Conservation (phyloP, 2,113 vertebrate species). For the Leucopsar rothschildi region DNA sequence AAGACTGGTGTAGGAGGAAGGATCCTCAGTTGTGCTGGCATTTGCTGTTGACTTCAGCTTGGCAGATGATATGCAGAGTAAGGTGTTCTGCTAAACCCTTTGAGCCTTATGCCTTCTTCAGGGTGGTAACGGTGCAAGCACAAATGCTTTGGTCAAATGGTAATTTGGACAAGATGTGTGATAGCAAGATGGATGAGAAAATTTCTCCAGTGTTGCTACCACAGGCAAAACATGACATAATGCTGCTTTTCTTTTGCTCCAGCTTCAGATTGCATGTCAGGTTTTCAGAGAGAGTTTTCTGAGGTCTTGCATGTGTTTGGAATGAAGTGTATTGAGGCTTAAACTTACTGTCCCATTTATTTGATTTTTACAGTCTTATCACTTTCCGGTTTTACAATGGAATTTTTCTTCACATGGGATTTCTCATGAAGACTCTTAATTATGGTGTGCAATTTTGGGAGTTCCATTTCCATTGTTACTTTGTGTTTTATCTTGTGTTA, state of each 20-base stretch:
- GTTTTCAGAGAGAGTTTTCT: neutral
- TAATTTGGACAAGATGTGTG: neutral
- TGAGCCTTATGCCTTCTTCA: neutral
- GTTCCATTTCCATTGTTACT: fast-evolving
- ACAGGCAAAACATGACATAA: neutral
- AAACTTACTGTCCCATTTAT: neutral
- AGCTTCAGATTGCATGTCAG: neutral
- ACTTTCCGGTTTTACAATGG: neutral
- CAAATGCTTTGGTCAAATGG: neutral
- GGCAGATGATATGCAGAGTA: neutral
- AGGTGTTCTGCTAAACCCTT: neutral
- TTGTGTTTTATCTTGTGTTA: neutral
- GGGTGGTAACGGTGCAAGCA: neutral
- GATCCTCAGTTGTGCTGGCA: neutral
- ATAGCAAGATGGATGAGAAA: neutral
- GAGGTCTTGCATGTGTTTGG: neutral
- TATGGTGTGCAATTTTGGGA: neutral
- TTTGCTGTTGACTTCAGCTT: neutral
- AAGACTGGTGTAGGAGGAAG: neutral
- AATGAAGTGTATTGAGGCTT: neutral
- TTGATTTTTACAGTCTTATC: neutral
- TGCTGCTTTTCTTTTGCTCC: neutral
- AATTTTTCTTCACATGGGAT: neutral
- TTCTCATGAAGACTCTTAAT: neutral
- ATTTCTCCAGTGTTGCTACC: fast-evolving